These are phyloP conservation scores for Ennomos fuscantarius DNA, from an alignment of 2,888 invertebrate genomes.

Conservation along the genomic window DNA sequence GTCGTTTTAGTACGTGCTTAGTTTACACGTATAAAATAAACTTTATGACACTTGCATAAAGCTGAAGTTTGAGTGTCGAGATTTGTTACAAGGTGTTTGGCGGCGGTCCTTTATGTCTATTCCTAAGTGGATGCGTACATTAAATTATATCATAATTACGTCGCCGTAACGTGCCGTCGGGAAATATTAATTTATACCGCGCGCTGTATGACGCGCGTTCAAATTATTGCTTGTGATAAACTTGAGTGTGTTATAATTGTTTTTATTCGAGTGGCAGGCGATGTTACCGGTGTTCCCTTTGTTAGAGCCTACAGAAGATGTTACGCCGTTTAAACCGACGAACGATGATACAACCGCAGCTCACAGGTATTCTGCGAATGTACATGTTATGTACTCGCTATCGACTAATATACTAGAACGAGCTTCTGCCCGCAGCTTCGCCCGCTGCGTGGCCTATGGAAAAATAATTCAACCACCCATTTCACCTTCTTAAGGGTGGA, in stretches of 20 bases:
- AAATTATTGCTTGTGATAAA: constrained; percentile 37
- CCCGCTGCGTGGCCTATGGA: too few relatives aligned
- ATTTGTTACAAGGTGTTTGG: constrained; percentile 22
- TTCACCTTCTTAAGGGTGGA: too few relatives aligned
- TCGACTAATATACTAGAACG: too few relatives aligned
- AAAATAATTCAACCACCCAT: too few relatives aligned
- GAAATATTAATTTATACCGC: constrained; percentile 30
- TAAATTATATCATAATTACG: constrained; percentile 38
- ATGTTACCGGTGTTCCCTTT: constrained; percentile 1
- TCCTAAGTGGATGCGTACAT: constrained; percentile 36
- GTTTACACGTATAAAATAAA: constrained; percentile 2
- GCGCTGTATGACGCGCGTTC: constrained; percentile 34
- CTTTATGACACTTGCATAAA: constrained; percentile 13
- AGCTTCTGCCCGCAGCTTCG: too few relatives aligned
- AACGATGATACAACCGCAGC: too few relatives aligned
- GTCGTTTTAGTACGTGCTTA: constrained; percentile 19
- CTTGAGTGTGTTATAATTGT: constrained; percentile 26
- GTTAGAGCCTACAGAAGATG: background rate
- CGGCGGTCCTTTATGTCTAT: constrained; percentile 27
- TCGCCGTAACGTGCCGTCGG: constrained; percentile 15
- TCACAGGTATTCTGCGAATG: too few relatives aligned
- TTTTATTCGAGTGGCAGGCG: constrained; percentile 25
- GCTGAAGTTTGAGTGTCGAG: constrained; percentile 13
- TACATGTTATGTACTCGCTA: too few relatives aligned
- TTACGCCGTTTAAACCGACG: background rate